These are phyloP conservation scores for Nomada goodeniana DNA, from an alignment of 2,888 invertebrate species.

Conservation along the genomic window DNA sequence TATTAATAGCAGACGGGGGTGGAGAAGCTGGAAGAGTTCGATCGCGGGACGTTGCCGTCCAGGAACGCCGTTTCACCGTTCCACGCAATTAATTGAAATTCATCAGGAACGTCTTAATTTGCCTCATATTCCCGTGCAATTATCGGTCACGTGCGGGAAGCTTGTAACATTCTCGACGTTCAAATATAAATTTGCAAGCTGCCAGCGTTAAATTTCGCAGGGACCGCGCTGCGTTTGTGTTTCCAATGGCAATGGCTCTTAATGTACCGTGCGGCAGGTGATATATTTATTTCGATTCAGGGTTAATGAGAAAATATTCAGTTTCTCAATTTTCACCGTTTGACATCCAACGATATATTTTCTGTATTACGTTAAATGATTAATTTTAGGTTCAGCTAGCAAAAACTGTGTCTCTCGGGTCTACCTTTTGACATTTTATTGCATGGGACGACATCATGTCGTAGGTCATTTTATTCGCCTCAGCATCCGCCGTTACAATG, in stretches of 20 bases:
- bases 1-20: constrained; percentile 66
- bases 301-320: background rate
- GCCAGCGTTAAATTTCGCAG: constrained; percentile 21
- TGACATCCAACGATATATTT: too few relatives aligned
- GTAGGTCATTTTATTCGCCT: too few relatives aligned
- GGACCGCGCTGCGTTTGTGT: background rate
- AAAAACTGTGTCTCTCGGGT: too few relatives aligned
- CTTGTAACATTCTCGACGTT: constrained; percentile 2
- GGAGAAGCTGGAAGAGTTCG: constrained; percentile 49
- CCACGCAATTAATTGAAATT: constrained; percentile 54
- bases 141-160: constrained; percentile 19
- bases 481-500: too few relatives aligned
- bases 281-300: constrained; percentile 6
- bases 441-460: too few relatives aligned
- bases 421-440: too few relatives aligned
- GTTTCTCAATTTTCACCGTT: background rate
- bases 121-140: constrained; percentile 33
- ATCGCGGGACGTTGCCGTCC: constrained; percentile 46
- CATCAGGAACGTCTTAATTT: constrained; percentile 46
- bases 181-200: constrained; percentile 9
- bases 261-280: background rate
- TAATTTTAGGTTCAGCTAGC: too few relatives aligned
- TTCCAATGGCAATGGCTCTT: background rate
- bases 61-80: constrained; percentile 42
- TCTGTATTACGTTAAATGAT: too few relatives aligned